phyloP scores from a whole-genome alignment of 2,888 invertebrate species.

The Cloeon dipterum region DNA sequence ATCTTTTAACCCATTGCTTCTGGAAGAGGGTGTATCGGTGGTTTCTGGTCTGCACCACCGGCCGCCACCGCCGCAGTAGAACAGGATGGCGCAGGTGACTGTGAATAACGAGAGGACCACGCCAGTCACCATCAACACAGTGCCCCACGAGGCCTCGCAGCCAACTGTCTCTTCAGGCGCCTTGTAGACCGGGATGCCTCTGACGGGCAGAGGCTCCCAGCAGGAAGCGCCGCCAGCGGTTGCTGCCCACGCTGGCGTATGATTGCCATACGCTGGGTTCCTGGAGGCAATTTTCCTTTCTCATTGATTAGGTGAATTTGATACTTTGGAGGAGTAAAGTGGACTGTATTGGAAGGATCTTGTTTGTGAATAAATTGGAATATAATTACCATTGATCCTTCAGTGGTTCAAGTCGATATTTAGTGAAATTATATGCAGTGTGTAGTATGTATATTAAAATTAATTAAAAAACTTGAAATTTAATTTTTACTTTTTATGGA shows the following conservation, averaged over 20 bases:
- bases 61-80: slow-evolving; percentile 1
- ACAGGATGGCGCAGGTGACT: background rate
- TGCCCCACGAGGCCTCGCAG: slow-evolving; percentile 18
- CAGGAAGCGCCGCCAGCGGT: background rate
- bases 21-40: background rate
- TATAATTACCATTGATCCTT: too few species aligned
- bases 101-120: background rate
- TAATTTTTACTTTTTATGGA: too few species aligned
- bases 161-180: slow-evolving; percentile 14
- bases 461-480: too few species aligned
- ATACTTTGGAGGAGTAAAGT: too few species aligned
- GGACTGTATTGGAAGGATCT: too few species aligned
- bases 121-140: slow-evolving; percentile 9
- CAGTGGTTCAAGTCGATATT: too few species aligned
- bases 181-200: slow-evolving; percentile 2
- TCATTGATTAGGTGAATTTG: too few species aligned
- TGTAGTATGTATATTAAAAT: too few species aligned
- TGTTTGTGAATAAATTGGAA: too few species aligned
- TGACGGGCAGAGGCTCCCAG: background rate
- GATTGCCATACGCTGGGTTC: too few species aligned
- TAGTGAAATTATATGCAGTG: too few species aligned
- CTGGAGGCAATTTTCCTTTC: too few species aligned
- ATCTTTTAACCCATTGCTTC: background rate
- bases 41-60: background rate
- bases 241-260: background rate